Evolutionary conservation across 2,888 invertebrate species (phyloP), one percentile per base, ranked within the genome.

Genomic region (Melanargia galathea): DNA sequence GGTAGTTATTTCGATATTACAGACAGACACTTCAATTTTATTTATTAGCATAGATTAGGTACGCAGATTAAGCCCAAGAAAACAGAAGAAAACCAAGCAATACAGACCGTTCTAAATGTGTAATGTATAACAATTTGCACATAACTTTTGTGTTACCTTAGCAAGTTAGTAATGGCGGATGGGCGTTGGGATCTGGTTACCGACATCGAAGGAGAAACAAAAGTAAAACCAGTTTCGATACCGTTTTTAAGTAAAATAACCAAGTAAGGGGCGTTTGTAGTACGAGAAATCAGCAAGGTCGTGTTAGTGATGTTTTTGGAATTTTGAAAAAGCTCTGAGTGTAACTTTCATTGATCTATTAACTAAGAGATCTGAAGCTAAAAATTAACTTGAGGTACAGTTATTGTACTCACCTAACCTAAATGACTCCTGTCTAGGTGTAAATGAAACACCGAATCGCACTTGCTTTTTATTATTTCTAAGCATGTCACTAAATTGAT

Each of bases 201-300:
- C 46, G 54, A 48, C 48, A 38, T 52, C 35, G 46, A 60, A 56
- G 38, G 24, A 24, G 30, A 60, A 57, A 58, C 51, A 35, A 63
- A 58, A 35, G n/a, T 11, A 48, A 59, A 65, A 66, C 69, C 59
- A 62, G 67, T 69, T 63, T 54, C 18, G 56, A 26, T 60, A 58
- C 26, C 13, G 45, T 58, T 49, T 49, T 64, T 49, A 38, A 11
- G 51, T 30, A 5, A 45, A 38, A 48, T 26, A 20, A 20, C 13
- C 40, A 35, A 48, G 40, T 49, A 35, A 48, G 40, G 24, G 8
- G 10, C 26, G 26, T 30, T 26, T 13, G 18, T 20, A 52, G 35
- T 20, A 20, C 13, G 13, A 35, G 18, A 33, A 52, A 35, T 52
- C 20, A 30, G 26, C 8, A 30, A 26, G 7, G 11, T 51, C 2